Conservation (phyloP, 2,113 vertebrate genomes). For the Heterochromis multidens region DNA sequence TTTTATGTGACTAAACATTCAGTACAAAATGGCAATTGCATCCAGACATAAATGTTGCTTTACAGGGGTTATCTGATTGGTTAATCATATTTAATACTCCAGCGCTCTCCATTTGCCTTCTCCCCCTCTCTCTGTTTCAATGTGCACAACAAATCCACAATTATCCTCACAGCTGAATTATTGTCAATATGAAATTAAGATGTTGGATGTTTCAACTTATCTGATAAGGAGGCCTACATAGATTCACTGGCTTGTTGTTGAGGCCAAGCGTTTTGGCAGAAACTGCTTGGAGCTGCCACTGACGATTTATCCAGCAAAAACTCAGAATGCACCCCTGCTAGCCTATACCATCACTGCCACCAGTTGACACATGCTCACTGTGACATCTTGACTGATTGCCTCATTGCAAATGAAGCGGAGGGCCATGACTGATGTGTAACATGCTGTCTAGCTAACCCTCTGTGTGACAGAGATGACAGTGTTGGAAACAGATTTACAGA, state of each 20-base stretch:
- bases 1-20: constrained; percentile 25
- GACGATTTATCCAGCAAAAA: constrained; percentile 36
- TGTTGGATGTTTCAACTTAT: constrained; percentile 20
- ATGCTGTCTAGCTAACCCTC: neutral
- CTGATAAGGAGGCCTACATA: neutral
- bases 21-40: constrained; percentile 45
- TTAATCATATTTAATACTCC: constrained; percentile 41
- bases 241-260: constrained; percentile 11
- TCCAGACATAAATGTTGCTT: constrained; percentile 38
- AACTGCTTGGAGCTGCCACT: constrained; percentile 42
- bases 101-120: neutral
- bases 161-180: constrained; percentile 46
- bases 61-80: constrained; percentile 32
- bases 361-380: constrained; percentile 49
- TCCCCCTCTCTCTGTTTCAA: neutral
- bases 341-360: constrained; percentile 49
- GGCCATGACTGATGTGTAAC: constrained; percentile 44
- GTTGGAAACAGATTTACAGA: neutral
- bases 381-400: constrained; percentile 62
- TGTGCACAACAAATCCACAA: constrained; percentile 28
- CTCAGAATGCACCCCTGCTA: neutral
- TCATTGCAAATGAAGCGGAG: constrained; percentile 40
- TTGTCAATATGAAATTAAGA: constrained; percentile 37
- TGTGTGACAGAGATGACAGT: constrained; percentile 2
- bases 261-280: constrained; percentile 36